Conservation (phyloP, 2,113 vertebrate species). For the Spilogale gracilis region DNA sequence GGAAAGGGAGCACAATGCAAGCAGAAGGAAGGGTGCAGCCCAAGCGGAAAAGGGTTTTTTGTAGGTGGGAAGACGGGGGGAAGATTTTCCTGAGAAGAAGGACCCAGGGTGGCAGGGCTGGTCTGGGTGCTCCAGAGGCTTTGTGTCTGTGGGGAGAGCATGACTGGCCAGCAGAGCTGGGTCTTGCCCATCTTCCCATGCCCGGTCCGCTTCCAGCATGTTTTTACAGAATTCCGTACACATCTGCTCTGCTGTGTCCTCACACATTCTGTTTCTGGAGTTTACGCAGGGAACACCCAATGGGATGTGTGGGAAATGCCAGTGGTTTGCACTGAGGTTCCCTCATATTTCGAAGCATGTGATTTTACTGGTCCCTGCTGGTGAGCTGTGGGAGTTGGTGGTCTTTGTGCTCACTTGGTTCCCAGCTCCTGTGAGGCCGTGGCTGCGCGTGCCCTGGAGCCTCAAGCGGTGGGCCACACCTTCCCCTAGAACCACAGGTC, state of each 20-base stretch:
- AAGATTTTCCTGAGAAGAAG: not conserved
- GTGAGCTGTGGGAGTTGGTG: not conserved
- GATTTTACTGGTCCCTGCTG: not conserved
- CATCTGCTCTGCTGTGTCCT: not conserved
- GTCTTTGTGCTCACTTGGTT: not conserved
- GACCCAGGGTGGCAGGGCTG: accelerated
- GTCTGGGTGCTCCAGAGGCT: not conserved
- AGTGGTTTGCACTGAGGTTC: not conserved
- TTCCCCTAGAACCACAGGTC: not conserved
- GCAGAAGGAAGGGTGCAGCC: too few relatives aligned
- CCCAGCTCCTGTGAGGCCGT: not conserved
- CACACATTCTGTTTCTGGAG: not conserved
- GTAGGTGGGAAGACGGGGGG: not conserved
- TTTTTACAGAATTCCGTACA: accelerated
- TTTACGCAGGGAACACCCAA: not conserved
- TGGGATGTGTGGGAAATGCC: not conserved
- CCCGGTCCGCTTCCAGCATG: accelerated
- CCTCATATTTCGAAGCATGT: not conserved
- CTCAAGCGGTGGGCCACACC: not conserved
- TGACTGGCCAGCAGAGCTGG: not conserved
- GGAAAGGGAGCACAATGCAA: not conserved
- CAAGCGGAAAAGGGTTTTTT: not conserved
- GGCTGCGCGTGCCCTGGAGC: not conserved
- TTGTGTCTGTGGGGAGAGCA: not conserved
- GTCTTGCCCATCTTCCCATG: not conserved